Percentiles rank a stretch among this genome's conserved stretches.
phyloP scores from a whole-genome alignment of 2,888 invertebrate genomes.

The Cecidostiba fungosa region DNA sequence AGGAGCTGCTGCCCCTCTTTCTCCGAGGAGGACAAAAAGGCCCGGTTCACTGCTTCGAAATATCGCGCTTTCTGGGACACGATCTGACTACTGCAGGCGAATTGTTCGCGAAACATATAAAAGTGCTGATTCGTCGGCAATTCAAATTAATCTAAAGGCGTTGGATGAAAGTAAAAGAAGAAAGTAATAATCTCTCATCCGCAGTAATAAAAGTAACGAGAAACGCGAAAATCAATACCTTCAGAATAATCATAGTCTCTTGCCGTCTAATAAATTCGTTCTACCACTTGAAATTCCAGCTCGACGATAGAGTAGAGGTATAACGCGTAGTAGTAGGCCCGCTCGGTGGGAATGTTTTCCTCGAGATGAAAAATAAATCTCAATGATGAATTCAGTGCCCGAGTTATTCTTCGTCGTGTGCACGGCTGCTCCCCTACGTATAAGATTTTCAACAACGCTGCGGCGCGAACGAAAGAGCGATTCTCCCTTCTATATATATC shows the following conservation, averaged over 20 bases:
- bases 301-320: too few species aligned
- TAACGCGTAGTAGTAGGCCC: too few species aligned
- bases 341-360: slow-evolving; percentile 5
- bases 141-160: too few species aligned
- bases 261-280: slow-evolving; percentile 2
- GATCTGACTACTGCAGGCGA: too few species aligned
- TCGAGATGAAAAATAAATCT: slow-evolving; percentile 38
- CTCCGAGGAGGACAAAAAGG: slow-evolving; percentile 11
- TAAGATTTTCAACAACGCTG: slow-evolving; percentile 5
- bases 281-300: neutral
- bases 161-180: too few species aligned
- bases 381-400: slow-evolving; percentile 30
- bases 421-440: neutral
- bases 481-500: neutral
- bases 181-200: neutral
- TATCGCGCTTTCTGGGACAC: neutral
- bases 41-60: slow-evolving; percentile 1
- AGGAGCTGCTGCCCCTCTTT: neutral
- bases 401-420: slow-evolving; percentile 18
- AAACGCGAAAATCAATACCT: neutral
- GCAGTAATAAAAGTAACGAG: neutral
- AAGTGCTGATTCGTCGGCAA: too few species aligned
- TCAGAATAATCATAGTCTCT: neutral
- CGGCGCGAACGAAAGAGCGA: neutral
- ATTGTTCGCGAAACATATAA: neutral